phyloP scores from a whole-genome alignment of 2,797 vertebrate genomes.

The Xerus rutilus region DNA sequence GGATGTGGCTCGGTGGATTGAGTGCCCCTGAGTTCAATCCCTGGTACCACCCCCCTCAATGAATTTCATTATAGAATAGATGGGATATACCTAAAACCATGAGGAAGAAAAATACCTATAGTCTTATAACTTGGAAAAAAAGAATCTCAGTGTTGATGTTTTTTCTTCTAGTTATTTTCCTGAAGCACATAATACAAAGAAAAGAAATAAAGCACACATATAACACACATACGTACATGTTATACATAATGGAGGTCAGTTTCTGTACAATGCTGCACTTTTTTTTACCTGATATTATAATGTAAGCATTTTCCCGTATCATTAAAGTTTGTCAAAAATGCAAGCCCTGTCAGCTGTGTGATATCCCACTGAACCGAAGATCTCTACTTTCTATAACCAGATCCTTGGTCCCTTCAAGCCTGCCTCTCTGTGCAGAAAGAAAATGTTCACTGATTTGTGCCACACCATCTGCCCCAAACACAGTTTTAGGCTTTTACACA shows the following conservation, averaged over 20 bases:
- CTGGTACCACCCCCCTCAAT: too few species aligned
- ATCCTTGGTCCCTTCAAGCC: background rate
- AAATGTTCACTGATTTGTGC: background rate
- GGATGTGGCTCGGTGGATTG: too few species aligned
- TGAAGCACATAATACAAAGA: background rate
- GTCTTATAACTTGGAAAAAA: background rate
- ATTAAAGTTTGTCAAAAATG: background rate
- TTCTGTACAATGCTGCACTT: background rate
- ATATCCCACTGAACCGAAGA: background rate
- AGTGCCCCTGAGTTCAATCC: too few species aligned
- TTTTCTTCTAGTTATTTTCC: background rate
- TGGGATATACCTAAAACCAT: background rate
- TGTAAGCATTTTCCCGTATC: background rate
- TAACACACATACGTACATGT: background rate
- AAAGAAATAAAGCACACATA: background rate
- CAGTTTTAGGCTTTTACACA: background rate
- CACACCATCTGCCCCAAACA: background rate
- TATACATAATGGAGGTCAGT: background rate
- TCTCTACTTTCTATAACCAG: background rate
- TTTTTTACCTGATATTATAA: background rate
- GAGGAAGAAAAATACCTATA: background rate
- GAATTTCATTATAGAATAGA: background rate
- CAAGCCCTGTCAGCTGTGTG: background rate
- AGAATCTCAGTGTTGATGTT: background rate
- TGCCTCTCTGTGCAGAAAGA: conserved; percentile 35